Evolutionary conservation across 2,888 invertebrate species (phyloP).

Genomic region (Lycia hirtaria): DNA sequence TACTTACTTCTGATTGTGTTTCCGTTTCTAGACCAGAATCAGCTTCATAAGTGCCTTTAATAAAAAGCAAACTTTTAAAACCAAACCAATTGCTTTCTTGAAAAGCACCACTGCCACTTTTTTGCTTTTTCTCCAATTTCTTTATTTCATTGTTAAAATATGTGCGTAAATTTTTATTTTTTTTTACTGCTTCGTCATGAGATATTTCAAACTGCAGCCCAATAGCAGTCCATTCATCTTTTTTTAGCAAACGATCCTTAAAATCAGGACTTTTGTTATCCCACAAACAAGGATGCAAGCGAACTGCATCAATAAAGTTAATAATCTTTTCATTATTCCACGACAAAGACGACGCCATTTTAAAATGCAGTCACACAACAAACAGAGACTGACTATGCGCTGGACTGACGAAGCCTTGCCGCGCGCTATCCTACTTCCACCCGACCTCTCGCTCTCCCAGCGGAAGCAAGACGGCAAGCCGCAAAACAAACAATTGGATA

Average conservation of each 20-base stretch:
- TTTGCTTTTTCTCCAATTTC: too few relatives aligned
- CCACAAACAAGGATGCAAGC: slow-evolving; percentile 14
- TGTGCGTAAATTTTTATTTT: slow-evolving; percentile 15
- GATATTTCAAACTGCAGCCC: slow-evolving; percentile 6
- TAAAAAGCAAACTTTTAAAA: slow-evolving; percentile 12
- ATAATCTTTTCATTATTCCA: slow-evolving; percentile 18
- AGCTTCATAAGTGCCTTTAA: slow-evolving; percentile 7
- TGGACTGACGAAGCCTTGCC: too few relatives aligned
- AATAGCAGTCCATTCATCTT: slow-evolving; percentile 13
- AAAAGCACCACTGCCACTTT: slow-evolving; percentile 12
- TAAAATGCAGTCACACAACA: too few relatives aligned
- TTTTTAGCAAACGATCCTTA: slow-evolving; percentile 1
- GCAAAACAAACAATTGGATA: too few relatives aligned
- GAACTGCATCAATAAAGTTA: slow-evolving; percentile 16
- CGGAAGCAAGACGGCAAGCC: background rate
- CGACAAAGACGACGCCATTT: slow-evolving; percentile 3
- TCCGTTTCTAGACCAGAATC: slow-evolving; percentile 9
- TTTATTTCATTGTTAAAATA: slow-evolving; percentile 11
- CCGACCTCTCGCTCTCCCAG: too few relatives aligned
- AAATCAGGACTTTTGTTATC: slow-evolving; percentile 7
- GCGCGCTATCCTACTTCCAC: too few relatives aligned
- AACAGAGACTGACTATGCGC: too few relatives aligned
- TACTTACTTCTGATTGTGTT: background rate
- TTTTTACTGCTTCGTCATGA: slow-evolving; percentile 10
- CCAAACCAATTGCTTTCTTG: slow-evolving; percentile 15